phyloP scores from a whole-genome alignment of 2,113 vertebrate species.

The Hippotragus niger region DNA sequence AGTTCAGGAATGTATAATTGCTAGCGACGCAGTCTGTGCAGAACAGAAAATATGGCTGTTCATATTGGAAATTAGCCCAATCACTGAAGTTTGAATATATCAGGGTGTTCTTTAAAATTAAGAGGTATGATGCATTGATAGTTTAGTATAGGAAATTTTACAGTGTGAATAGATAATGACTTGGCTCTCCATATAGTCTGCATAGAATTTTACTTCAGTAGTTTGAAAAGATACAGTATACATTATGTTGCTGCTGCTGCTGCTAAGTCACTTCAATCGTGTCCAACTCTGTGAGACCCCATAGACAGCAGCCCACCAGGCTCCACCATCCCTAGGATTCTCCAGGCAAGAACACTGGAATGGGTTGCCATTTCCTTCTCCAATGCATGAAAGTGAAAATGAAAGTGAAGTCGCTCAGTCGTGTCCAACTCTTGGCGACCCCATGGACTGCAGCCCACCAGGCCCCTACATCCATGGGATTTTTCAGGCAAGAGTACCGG shows the following conservation, averaged over 20 bases:
- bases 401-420: too few relatives aligned
- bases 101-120: neutral
- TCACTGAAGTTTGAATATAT: neutral
- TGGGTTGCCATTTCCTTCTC: too few relatives aligned
- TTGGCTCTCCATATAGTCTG: neutral
- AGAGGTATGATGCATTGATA: neutral
- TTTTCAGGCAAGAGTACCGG: too few relatives aligned
- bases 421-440: too few relatives aligned
- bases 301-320: too few relatives aligned
- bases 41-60: constrained; percentile 26
- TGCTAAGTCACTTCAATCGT: too few relatives aligned
- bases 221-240: neutral
- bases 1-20: constrained; percentile 38
- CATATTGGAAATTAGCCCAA: neutral
- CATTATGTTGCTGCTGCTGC: neutral
- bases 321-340: too few relatives aligned
- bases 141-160: neutral
- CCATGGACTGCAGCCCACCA: too few relatives aligned
- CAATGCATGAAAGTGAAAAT: too few relatives aligned
- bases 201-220: neutral
- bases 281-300: too few relatives aligned
- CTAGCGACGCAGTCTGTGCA: neutral
- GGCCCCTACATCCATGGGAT: too few relatives aligned
- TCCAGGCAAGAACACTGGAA: too few relatives aligned
- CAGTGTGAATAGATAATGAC: neutral